Base-by-base conservation (phyloP, 2,888 invertebrate genomes). In the Cetonia aurata region DNA sequence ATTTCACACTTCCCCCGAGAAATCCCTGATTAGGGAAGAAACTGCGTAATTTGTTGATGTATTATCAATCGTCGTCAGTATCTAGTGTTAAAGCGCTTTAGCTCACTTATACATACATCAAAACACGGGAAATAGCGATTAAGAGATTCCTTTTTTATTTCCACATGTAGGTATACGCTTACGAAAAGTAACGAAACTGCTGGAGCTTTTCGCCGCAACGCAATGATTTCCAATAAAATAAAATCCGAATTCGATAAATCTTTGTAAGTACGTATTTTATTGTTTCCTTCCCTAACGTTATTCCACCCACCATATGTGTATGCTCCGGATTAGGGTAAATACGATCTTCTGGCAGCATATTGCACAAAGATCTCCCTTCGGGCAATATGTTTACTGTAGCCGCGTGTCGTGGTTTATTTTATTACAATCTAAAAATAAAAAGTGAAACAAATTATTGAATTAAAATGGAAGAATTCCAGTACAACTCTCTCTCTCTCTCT, bases 401-500 rank as follows among this genome's bases (percentile, higher is more conserved):
- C 80, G 80, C 80, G 80, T 81, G 81, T 79, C 80, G 81, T 79
- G 81, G 81, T 81, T 81, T 80, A 81, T 81, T 79, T 81, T 80
- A 81, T 81, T 80, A 76, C 73, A 74, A 74, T 74, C 73, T 71
- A 68, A 72, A 50, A 52, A 50, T 68, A 46, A 60, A 41, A 37
- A 44, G 12, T n/a, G 46, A 44, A 19, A 55, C 67, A 56, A 67
- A 55, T 44, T 55, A 52, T 55, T 53, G 33, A 67, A 55, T 53
- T 44, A 67, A 55, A 53, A 42, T 52, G 33, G 37, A 4, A 2
- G 57, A 37, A 33, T 31, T 31, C n/a, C 25, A 3, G 1, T 3
- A 8, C 1, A 19, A 15, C 19, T 25, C 3, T 52, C 12, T 25
- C 1, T 15, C 48, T 55, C 31, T 13, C n/a, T n/a, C n/a, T n/a